These are phyloP conservation scores for Trichogramma pretiosum DNA, from an alignment of 1,140 invertebrate species.

Conservation along the genomic window DNA sequence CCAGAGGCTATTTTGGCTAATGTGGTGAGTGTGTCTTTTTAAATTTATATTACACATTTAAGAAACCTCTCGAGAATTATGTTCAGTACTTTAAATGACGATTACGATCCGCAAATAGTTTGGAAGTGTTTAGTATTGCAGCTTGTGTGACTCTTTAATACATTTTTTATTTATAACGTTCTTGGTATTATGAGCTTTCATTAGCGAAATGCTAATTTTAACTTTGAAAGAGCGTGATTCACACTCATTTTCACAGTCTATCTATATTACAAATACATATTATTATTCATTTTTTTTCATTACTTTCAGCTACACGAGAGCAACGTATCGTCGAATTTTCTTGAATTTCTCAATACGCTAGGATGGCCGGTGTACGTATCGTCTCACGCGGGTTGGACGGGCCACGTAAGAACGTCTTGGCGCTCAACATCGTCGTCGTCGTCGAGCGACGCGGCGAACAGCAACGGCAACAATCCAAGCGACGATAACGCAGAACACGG, in stretches of 20 bases:
- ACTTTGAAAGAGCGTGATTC: neutral
- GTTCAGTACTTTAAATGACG: no score
- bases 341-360: slow-evolving; percentile 71
- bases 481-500: slow-evolving; percentile 43
- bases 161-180: no score
- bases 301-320: slow-evolving; percentile 35
- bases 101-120: no score
- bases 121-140: no score
- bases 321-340: slow-evolving; percentile 61
- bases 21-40: slow-evolving; percentile 50
- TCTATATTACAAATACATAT: neutral
- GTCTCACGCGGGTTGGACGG: slow-evolving; percentile 84
- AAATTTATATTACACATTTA: no score
- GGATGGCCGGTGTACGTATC: slow-evolving; percentile 79
- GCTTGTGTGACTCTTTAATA: no score
- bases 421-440: slow-evolving; percentile 35
- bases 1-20: slow-evolving; percentile 76
- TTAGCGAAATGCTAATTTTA: neutral
- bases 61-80: no score
- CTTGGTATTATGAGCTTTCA: no score
- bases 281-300: slow-evolving; percentile 8
- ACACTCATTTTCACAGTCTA: no score
- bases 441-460: no score
- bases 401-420: slow-evolving; percentile 75
- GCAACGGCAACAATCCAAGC: slow-evolving; percentile 20